These are phyloP conservation scores for Apodemia hepburni DNA, from an alignment of 2,888 invertebrate genomes.

Conservation along the genomic window DNA sequence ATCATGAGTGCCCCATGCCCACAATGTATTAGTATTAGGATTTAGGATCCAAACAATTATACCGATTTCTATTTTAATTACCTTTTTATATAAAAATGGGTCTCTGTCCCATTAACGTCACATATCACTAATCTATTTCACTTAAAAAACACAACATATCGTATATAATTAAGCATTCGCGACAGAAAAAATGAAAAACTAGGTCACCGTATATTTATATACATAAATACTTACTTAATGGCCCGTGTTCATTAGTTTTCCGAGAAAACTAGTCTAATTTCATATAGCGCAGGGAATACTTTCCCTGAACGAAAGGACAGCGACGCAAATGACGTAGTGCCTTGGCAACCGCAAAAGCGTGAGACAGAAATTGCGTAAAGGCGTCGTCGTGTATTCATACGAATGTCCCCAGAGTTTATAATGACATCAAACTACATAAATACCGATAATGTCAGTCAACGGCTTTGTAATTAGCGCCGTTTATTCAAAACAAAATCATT, in stretches of 20 bases:
- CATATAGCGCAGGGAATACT: slow-evolving; percentile 47
- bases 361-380: slow-evolving; percentile 74
- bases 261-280: slow-evolving; percentile 52
- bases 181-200: slow-evolving; percentile 23
- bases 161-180: slow-evolving; percentile 22
- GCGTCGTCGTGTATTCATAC: slow-evolving; percentile 67
- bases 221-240: slow-evolving; percentile 28
- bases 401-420: slow-evolving; percentile 57
- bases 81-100: neutral
- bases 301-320: slow-evolving; percentile 49
- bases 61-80: too few relatives aligned
- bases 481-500: slow-evolving; percentile 44
- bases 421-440: slow-evolving; percentile 61
- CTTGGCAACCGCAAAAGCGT: slow-evolving; percentile 67
- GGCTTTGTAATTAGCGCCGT: slow-evolving; percentile 47
- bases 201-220: slow-evolving; percentile 31
- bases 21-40: too few relatives aligned
- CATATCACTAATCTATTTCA: neutral
- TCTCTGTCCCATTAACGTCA: neutral
- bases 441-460: slow-evolving; percentile 64
- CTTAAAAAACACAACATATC: slow-evolving; percentile 5
- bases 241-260: slow-evolving; percentile 30
- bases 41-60: too few relatives aligned
- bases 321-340: slow-evolving; percentile 57
- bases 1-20: too few relatives aligned